phyloP scores from a whole-genome alignment of 2,888 invertebrate species.

The Leptothorax acervorum region DNA sequence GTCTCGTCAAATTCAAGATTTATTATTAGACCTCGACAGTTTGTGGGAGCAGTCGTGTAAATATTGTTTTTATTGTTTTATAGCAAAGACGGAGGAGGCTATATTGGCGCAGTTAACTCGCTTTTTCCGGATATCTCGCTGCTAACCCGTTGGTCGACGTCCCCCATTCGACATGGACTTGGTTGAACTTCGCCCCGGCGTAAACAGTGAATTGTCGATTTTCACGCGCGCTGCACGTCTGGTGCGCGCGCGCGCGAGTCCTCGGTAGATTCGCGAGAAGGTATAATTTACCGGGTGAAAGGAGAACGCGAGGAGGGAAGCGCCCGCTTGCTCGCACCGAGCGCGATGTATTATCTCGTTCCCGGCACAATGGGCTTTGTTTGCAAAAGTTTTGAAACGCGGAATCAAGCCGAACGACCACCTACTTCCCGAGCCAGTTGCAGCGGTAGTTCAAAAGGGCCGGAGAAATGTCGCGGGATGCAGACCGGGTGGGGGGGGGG shows the following conservation, averaged over 20 bases:
- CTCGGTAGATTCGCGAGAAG: constrained; percentile 63
- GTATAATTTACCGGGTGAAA: constrained; percentile 68
- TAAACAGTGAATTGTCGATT: constrained; percentile 55
- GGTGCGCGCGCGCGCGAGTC: constrained; percentile 2
- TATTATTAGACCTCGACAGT: background rate
- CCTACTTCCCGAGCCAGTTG: constrained; percentile 61
- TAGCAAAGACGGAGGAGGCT: background rate
- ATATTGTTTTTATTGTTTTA: constrained; percentile 5
- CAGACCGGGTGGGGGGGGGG: background rate
- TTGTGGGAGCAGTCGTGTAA: background rate
- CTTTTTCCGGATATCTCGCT: constrained; percentile 32
- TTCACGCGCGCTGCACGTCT: constrained; percentile 45
- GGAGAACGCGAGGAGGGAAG: constrained; percentile 58
- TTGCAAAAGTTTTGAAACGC: constrained; percentile 71
- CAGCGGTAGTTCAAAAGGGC: constrained; percentile 52
- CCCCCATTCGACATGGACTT: constrained; percentile 39
- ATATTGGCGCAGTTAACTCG: constrained; percentile 14
- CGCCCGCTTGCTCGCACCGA: constrained; percentile 55
- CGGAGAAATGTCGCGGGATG: constrained; percentile 33
- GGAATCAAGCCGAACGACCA: constrained; percentile 71
- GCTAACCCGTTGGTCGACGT: background rate
- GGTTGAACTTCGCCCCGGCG: constrained; percentile 39
- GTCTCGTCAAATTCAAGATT: background rate
- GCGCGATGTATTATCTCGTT: constrained; percentile 72
- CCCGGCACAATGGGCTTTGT: constrained; percentile 73